A percentile compares a stretch with the other conserved stretches of the same genome.
Evolutionary conservation across 2,888 invertebrate species (phyloP).

Genomic region (Patella pellucida): DNA sequence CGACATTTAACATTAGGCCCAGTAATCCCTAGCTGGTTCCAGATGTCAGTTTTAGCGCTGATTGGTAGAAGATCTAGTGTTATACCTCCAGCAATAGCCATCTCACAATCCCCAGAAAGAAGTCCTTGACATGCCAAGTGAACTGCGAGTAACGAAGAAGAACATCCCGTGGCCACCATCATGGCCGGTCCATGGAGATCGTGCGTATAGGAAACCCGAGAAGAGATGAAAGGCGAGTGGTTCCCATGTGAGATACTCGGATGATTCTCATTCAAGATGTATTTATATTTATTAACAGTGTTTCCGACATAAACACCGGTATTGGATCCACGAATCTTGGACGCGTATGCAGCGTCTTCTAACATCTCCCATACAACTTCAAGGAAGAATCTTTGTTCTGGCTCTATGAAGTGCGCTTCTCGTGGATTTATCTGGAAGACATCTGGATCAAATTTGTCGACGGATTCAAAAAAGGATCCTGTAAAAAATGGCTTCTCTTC

Average conservation of each 20-base stretch:
- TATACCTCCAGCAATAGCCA: conserved; percentile 29
- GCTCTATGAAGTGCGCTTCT: conserved; percentile 27
- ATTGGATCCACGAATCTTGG: conserved; percentile 18
- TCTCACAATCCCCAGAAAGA: conserved; percentile 23
- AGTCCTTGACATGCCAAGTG: conserved; percentile 14
- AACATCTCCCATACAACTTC: conserved; percentile 25
- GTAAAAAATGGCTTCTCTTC: conserved; percentile 3
- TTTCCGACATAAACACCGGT: conserved; percentile 28
- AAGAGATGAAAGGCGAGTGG: conserved; percentile 10
- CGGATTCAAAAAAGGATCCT: not conserved
- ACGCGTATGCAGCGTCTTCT: conserved; percentile 23
- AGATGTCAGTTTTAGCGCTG: conserved; percentile 21
- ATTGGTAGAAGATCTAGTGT: conserved; percentile 23
- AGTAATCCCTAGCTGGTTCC: conserved; percentile 20
- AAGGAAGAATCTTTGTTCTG: conserved; percentile 28
- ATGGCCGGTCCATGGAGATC: conserved; percentile 14
- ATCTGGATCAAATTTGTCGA: conserved; percentile 26
- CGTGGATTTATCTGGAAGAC: conserved; percentile 21
- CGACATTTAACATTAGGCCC: conserved; percentile 19
- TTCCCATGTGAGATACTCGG: not conserved
- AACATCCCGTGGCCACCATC: conserved; percentile 16
- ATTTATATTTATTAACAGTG: conserved; percentile 25
- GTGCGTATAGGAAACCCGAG: not conserved
- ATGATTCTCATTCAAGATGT: conserved; percentile 20
- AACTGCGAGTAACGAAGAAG: conserved; percentile 14